These are phyloP conservation scores for Periphyllus acericola DNA, from an alignment of 2,888 invertebrate genomes.

Conservation along the genomic window DNA sequence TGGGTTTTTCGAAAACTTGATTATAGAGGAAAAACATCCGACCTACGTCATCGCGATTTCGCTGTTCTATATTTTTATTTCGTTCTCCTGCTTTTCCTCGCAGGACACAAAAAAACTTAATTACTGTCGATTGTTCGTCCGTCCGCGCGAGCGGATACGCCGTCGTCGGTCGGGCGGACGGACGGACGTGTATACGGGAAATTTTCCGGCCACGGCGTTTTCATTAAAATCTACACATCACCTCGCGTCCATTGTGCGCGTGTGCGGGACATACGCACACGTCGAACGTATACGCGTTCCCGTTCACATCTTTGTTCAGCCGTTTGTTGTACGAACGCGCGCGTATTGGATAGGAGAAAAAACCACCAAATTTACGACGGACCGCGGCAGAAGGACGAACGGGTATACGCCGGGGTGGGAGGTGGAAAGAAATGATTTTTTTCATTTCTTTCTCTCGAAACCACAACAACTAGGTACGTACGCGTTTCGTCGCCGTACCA, in stretches of 20 bases:
- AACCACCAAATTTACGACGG: slow-evolving; percentile 25
- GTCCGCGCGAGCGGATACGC: slow-evolving; percentile 3
- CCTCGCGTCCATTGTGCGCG: neutral
- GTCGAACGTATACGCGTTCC: neutral
- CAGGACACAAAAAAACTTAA: neutral
- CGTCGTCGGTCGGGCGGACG: neutral
- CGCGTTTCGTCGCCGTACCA: slow-evolving; percentile 16
- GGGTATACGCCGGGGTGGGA: neutral
- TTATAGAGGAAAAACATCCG: no score
- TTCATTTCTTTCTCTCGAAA: slow-evolving; percentile 15
- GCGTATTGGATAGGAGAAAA: slow-evolving; percentile 3
- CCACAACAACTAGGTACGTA: neutral
- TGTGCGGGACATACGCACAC: no score
- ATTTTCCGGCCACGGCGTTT: slow-evolving; percentile 46
- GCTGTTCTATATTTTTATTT: neutral
- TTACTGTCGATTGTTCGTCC: slow-evolving; percentile 10
- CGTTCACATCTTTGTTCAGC: slow-evolving; percentile 47
- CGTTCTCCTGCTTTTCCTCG: neutral
- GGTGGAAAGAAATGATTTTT: neutral
- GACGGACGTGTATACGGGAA: no score
- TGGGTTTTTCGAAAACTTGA: no score
- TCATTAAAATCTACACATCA: slow-evolving; percentile 6
- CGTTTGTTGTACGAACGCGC: slow-evolving; percentile 22
- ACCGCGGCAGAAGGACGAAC: neutral
- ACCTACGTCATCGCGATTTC: neutral